phyloP scores from a whole-genome alignment of 2,888 invertebrate genomes.

The Antheraea yamamai region DNA sequence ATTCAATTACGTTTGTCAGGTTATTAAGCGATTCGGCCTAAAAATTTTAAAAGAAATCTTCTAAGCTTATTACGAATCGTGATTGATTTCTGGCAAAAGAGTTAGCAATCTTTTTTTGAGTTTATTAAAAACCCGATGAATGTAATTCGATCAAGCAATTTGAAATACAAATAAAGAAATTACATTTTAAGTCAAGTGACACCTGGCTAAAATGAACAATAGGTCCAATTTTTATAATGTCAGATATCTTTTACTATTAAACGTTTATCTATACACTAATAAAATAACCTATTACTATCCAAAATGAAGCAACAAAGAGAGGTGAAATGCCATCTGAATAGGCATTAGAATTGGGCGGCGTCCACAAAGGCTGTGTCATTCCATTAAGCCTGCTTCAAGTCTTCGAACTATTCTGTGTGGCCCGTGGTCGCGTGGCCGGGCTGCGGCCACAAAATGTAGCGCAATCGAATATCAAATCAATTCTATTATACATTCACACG shows the following conservation, averaged over 20 bases:
- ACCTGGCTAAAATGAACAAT: conserved; percentile 37
- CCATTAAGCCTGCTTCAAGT: conserved; percentile 81
- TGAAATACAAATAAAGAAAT: conserved; percentile 41
- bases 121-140: conserved; percentile 44
- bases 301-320: conserved; percentile 80
- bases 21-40: not conserved
- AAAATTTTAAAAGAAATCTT: not conserved
- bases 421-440: conserved; percentile 72
- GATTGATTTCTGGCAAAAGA: not conserved
- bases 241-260: conserved; percentile 69
- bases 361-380: conserved; percentile 80
- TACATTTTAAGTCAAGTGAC: conserved; percentile 33
- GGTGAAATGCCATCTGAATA: conserved; percentile 81
- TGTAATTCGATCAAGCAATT: conserved; percentile 46
- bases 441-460: conserved; percentile 52
- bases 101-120: not conserved
- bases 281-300: conserved; percentile 80
- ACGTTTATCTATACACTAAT: conserved; percentile 74
- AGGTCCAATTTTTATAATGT: conserved; percentile 54
- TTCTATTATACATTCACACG: conserved; percentile 66
- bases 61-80: not conserved
- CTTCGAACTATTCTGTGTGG: conserved; percentile 74
- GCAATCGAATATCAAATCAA: conserved; percentile 76
- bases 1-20: conserved; percentile 1
- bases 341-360: conserved; percentile 82